Evolutionary conservation across 2,797 vertebrate genomes (phyloP).

Genomic region (Lagocephalus sceleratus): DNA sequence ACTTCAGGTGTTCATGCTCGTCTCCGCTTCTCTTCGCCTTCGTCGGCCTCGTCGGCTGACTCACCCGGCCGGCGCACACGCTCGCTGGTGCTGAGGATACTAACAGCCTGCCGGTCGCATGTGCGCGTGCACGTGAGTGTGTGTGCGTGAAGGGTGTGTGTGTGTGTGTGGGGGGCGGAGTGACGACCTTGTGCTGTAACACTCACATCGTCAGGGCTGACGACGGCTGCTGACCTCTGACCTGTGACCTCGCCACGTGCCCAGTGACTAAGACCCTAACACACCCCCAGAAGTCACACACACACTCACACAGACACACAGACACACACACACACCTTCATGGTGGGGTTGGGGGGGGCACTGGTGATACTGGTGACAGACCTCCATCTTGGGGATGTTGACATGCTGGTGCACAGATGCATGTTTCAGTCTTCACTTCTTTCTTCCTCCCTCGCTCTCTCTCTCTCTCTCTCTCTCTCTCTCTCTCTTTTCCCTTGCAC

Average conservation of each 20-base stretch:
- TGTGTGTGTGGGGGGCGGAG: no score
- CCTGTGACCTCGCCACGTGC: constrained; percentile 35
- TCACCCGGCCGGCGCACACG: constrained; percentile 48
- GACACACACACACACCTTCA: background rate
- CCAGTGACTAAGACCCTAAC: constrained; percentile 41
- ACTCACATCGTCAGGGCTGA: no score
- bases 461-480: constrained; percentile 38
- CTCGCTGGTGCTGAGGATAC: constrained; percentile 56
- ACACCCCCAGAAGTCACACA: constrained; percentile 1
- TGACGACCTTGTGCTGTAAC: no score
- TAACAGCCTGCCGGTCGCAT: constrained; percentile 60
- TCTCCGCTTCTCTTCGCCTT: constrained; percentile 41
- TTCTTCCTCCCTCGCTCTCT: constrained; percentile 35
- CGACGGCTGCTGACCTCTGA: constrained; percentile 45
- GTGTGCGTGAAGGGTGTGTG: background rate
- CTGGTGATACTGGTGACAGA: background rate
- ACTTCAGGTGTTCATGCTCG: constrained; percentile 18
- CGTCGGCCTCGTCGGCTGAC: constrained; percentile 38
- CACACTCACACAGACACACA: background rate
- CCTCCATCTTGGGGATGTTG: constrained; percentile 10
- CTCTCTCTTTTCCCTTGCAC: constrained; percentile 38
- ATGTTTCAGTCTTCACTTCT: constrained; percentile 70
- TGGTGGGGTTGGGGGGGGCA: background rate
- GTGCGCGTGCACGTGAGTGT: constrained; percentile 5
- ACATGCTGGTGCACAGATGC: constrained; percentile 50